phyloP scores from a whole-genome alignment of 2,888 invertebrate genomes.

The Platycheirus rosarum region DNA sequence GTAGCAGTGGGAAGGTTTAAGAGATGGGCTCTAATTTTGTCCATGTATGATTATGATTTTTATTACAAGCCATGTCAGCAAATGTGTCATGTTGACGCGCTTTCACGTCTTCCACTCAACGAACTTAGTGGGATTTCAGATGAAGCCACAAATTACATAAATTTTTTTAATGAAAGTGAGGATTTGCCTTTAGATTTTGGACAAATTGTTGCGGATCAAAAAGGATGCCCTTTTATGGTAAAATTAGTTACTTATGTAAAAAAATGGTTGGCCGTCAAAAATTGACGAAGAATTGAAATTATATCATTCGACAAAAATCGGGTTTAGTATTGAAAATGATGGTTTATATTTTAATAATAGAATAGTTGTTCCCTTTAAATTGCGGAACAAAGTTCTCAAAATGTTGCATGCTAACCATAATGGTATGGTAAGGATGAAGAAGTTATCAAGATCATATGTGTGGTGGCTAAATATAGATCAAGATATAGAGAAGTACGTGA shows the following conservation, averaged over 20 bases:
- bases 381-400: not conserved
- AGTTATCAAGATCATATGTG: not conserved
- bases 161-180: too few species aligned
- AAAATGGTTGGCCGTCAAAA: too few species aligned
- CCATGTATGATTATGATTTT: not conserved
- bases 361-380: not conserved
- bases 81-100: not conserved
- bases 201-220: too few species aligned
- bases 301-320: too few species aligned
- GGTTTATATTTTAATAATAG: not conserved
- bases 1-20: conserved; percentile 14
- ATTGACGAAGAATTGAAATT: too few species aligned
- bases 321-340: not conserved
- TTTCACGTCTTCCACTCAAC: not conserved
- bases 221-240: too few species aligned
- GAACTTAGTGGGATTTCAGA: not conserved
- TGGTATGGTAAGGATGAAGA: not conserved
- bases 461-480: not conserved
- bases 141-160: too few species aligned
- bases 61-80: not conserved
- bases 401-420: not conserved
- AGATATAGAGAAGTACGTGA: not conserved
- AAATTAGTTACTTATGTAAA: too few species aligned
- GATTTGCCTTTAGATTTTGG: too few species aligned
- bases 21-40: conserved; percentile 74